Base-by-base conservation (phyloP, 2,797 vertebrate species). In the Rhinogobio ventralis region DNA sequence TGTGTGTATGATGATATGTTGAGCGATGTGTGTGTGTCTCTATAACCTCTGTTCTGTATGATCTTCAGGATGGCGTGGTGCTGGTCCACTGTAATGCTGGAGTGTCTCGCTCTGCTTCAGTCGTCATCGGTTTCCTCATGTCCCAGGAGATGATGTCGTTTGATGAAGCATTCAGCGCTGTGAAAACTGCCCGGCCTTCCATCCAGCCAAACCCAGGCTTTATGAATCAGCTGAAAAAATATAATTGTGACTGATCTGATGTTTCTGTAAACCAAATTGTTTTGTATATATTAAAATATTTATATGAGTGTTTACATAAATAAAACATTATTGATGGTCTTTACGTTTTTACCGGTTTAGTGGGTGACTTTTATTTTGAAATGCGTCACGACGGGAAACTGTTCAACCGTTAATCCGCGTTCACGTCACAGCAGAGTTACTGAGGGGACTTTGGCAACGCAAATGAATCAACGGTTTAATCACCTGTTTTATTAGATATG, bases 51-150 rank as follows among this genome's bases (percentile, higher is more conserved):
- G 8, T 19, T 14, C 79, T 2, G 17, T 23, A 19, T 28, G 53
- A 4, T 5, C 23, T 23, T 46, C n/a, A 99, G 98, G 94, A 86
- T 7, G 97, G 97, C 0, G 96, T 96, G 82, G 96, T 96, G 17
- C 92, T 99, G 87, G 96, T 99, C 83, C 98, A 99, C 90, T 99
- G 98, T 53, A 99, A 99, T 1, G 98, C 98, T 1, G 97, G 98
- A 11, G 96, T 99, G 57, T 99, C 98, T 3, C 96, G 98, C 76
- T 96, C 97, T 11, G 94, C 97, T 0, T 95, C 98, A 25, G 72
- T 99, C 51, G 92, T 95, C 85, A 97, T 96, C 60, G 97, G 97
- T 60, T 98, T 98, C 92, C 92, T 99, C 74, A 99, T 99, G 96
- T 84, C 92, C 86, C 95, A 90, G 57, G 96, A 98, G 90, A 91